Evolutionary conservation across 2,888 invertebrate species (phyloP), one percentile per base, ranked within the genome.

Genomic region (Blomia tropicalis): DNA sequence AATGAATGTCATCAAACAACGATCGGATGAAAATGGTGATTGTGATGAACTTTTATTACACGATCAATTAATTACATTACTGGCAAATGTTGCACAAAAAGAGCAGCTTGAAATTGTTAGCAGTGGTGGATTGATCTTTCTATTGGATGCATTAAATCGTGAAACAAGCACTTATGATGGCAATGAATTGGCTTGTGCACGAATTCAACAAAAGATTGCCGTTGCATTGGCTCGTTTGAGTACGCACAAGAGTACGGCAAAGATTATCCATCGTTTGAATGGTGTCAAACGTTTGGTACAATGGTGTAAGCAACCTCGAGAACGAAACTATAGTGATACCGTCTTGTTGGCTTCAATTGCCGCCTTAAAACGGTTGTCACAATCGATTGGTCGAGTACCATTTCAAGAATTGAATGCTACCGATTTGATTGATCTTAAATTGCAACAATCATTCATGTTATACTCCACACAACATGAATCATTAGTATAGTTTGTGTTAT

Each of bases 21-120:
- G 27, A 27, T n/a, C 7, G 51, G n/a, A n/a, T n/a, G n/a, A n/a
- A n/a, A n/a, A n/a, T n/a, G n/a, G n/a, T n/a, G 27, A 47, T 27
- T 47, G 7, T 47, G 27, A 47, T n/a, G 63, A 81, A 82, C 70
- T 62, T n/a, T 89, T 89, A 73, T 77, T 89, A 68, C 79, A 88
- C 81, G 93, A 95, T 73, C 78, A 78, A 74, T 84, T 90, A 22
- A 89, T 89, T 1, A 85, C 87, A 0, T 80, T 93, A 59, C 76
- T 93, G n/a, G 86, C 87, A 53, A 88, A 90, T 66, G 81, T 92
- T 75, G 85, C 89, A 0, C 27, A 31, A 25, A 65, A 61, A 51
- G 22, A 59, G 58, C 62, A 53, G 14, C 53, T 65, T 4, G 80
- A 82, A 69, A 78, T 91, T 68, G 81, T 83, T 1, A 75, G 77